Conservation (phyloP, 2,113 vertebrate genomes). For the Crotalus horridus region DNA sequence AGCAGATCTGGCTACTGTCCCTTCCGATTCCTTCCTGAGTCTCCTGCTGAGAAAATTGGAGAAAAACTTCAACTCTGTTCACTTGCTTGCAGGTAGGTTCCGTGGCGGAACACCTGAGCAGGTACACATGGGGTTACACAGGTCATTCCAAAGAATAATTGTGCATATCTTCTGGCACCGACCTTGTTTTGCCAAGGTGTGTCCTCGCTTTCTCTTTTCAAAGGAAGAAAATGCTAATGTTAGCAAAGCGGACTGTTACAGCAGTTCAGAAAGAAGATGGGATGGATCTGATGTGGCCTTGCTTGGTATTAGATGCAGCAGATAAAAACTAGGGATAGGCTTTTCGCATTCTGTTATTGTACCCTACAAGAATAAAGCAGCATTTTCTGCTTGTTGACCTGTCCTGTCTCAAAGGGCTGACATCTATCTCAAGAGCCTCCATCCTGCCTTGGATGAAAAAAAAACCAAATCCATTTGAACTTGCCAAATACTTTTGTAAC, state of each 20-base stretch:
- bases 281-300: neutral
- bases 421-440: neutral
- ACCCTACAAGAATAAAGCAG: neutral
- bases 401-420: neutral
- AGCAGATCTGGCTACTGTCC: slow-evolving; percentile 73
- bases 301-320: neutral
- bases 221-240: neutral
- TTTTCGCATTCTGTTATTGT: neutral
- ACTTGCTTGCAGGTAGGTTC: slow-evolving; percentile 88
- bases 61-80: slow-evolving; percentile 84
- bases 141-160: neutral
- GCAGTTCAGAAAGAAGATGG: neutral
- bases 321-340: neutral
- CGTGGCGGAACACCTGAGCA: neutral
- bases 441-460: neutral
- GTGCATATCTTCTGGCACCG: neutral
- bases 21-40: slow-evolving; percentile 85
- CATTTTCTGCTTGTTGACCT: neutral
- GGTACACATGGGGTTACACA: neutral
- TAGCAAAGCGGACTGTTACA: neutral
- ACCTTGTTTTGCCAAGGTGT: neutral
- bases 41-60: slow-evolving; percentile 91
- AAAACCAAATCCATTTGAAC: neutral
- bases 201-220: neutral
- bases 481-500: neutral